phyloP scores from a whole-genome alignment of 2,113 vertebrate species.

The Phasianus colchicus region DNA sequence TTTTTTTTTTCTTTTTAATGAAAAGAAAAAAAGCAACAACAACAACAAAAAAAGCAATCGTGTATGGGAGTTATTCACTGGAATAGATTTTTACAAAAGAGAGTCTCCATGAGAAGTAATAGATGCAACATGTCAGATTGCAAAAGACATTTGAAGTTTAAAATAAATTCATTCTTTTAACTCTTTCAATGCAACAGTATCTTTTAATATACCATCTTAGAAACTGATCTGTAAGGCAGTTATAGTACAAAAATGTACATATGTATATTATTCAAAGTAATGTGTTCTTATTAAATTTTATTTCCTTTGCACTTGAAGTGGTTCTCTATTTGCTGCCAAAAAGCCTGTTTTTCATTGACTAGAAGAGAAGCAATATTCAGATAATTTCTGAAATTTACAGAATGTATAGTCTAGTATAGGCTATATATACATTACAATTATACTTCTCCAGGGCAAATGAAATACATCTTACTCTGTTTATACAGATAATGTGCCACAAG shows the following conservation, averaged over 20 bases:
- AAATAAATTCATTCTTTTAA: background rate
- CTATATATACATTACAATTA: background rate
- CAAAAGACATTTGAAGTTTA: background rate
- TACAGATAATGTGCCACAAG: background rate
- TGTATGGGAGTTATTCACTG: background rate
- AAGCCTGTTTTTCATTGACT: background rate
- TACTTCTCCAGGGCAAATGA: background rate
- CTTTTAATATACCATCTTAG: background rate
- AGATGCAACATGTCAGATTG: background rate
- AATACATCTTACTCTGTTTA: background rate
- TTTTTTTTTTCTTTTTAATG: background rate
- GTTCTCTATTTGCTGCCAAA: background rate
- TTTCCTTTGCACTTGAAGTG: conserved; percentile 14
- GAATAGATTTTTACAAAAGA: background rate
- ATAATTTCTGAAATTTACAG: background rate
- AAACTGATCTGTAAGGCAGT: background rate
- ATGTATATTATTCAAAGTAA: conserved; percentile 8
- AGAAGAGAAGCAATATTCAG: background rate
- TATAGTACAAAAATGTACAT: background rate
- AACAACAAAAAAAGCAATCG: background rate
- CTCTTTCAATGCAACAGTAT: background rate
- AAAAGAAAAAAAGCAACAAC: background rate
- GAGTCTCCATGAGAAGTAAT: background rate
- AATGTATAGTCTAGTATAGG: background rate
- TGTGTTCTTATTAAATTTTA: conserved; percentile 15